A percentile compares a stretch with the other conserved stretches of the same genome.
phyloP scores from a whole-genome alignment of 2,888 invertebrate species.

The Periphyllus acericola region DNA sequence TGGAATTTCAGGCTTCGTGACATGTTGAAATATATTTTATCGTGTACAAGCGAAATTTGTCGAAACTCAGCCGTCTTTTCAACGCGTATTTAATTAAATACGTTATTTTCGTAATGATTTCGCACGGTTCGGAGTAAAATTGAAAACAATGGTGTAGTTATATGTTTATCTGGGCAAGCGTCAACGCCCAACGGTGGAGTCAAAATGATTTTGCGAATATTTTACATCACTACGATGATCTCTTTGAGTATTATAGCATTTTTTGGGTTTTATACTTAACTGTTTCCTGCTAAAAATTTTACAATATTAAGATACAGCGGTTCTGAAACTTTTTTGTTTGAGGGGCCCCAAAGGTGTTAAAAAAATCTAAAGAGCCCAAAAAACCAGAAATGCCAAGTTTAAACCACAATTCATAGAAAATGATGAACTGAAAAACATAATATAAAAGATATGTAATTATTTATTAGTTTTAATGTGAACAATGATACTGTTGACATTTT shows the following conservation, averaged over 20 bases:
- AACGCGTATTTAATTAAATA: constrained; percentile 6
- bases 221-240: background rate
- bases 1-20: background rate
- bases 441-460: too few relatives aligned
- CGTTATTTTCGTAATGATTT: background rate
- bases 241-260: background rate
- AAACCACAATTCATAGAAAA: too few relatives aligned
- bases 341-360: too few relatives aligned
- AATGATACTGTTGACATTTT: too few relatives aligned
- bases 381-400: too few relatives aligned
- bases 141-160: background rate
- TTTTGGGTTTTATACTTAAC: background rate
- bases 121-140: background rate
- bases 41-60: background rate
- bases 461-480: too few relatives aligned
- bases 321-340: too few relatives aligned
- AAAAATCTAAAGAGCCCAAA: too few relatives aligned
- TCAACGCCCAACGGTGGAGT: background rate
- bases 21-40: background rate
- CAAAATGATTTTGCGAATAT: too few relatives aligned
- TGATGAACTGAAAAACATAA: too few relatives aligned
- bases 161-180: background rate
- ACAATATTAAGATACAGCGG: too few relatives aligned
- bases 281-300: too few relatives aligned
- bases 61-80: background rate